These are phyloP conservation scores for Drosophila repletoides DNA, from an alignment of 1,140 invertebrate species.

Conservation along the genomic window DNA sequence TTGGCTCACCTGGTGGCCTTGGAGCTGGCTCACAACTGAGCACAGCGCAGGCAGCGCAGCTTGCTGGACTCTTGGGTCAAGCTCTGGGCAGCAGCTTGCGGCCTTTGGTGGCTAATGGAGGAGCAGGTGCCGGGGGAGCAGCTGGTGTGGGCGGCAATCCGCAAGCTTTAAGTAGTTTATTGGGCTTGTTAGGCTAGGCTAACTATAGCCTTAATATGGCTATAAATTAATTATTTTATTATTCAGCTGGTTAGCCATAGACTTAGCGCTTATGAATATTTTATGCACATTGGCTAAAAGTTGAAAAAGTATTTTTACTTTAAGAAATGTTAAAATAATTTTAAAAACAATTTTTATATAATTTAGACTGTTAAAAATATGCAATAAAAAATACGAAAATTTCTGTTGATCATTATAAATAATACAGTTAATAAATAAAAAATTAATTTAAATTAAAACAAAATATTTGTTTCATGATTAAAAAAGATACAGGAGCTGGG, in stretches of 20 bases:
- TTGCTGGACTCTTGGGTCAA: constrained; percentile 58
- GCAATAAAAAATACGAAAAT: too few relatives aligned
- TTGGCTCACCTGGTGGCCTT: neutral
- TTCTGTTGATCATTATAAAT: constrained; percentile 7
- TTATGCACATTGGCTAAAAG: too few relatives aligned
- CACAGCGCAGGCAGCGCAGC: constrained; percentile 54
- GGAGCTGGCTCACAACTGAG: constrained; percentile 31
- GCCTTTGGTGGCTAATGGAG: constrained; percentile 56
- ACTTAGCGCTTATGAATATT: too few relatives aligned
- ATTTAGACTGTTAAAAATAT: too few relatives aligned
- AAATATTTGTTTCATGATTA: too few relatives aligned
- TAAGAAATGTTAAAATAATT: constrained; percentile 3
- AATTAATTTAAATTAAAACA: neutral
- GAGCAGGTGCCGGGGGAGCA: constrained; percentile 8
- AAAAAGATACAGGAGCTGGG: too few relatives aligned
- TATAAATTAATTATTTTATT: neutral
- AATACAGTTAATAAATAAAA: constrained; percentile 41
- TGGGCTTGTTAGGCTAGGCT: constrained; percentile 45
- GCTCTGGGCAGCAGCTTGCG: constrained; percentile 64
- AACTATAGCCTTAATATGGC: neutral
- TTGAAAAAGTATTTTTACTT: constrained; percentile 1
- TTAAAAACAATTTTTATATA: neutral
- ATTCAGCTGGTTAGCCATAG: too few relatives aligned
- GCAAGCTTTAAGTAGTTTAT: constrained; percentile 44
- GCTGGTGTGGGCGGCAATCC: constrained; percentile 35